Conservation (phyloP, 2,797 vertebrate genomes). For the Sitta carolinensis region DNA sequence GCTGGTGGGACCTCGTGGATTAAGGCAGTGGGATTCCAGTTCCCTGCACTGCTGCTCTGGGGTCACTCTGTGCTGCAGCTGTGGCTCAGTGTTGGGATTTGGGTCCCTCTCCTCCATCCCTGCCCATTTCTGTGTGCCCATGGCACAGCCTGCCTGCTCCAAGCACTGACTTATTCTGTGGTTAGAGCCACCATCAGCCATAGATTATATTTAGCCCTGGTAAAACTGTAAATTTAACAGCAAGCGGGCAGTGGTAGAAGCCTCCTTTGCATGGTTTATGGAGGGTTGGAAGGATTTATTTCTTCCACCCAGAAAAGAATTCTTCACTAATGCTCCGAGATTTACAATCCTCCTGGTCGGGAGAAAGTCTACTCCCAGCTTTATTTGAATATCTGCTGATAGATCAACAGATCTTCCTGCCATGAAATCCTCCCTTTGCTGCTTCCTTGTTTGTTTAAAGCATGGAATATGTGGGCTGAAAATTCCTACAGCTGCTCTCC, state of each 20-base stretch:
- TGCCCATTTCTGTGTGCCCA: accelerated
- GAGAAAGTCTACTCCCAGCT: slow-evolving; percentile 37
- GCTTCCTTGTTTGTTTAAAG: not conserved
- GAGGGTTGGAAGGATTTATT: slow-evolving; percentile 68
- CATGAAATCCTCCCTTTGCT: not conserved
- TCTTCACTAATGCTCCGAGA: slow-evolving; percentile 52
- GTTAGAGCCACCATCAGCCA: not conserved
- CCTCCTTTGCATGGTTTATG: slow-evolving; percentile 69
- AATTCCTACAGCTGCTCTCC: not conserved
- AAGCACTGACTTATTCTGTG: not conserved
- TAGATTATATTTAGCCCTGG: slow-evolving; percentile 48
- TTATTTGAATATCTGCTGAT: slow-evolving; percentile 67
- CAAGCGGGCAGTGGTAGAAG: not conserved
- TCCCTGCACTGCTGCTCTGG: not conserved
- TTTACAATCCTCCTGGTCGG: slow-evolving; percentile 48
- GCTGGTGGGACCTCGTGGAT: accelerated
- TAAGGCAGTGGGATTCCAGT: not conserved
- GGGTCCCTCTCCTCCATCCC: not conserved
- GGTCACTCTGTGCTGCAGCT: not conserved
- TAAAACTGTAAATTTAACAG: slow-evolving; percentile 68
- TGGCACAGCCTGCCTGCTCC: not conserved
- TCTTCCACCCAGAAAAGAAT: slow-evolving; percentile 1
- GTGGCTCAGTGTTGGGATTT: accelerated
- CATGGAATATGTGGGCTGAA: not conserved
- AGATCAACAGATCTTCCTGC: slow-evolving; percentile 44